A percentile compares a stretch with the other conserved stretches of the same genome.
phyloP scores from a whole-genome alignment of 2,888 invertebrate species.

The Nomada goodeniana region DNA sequence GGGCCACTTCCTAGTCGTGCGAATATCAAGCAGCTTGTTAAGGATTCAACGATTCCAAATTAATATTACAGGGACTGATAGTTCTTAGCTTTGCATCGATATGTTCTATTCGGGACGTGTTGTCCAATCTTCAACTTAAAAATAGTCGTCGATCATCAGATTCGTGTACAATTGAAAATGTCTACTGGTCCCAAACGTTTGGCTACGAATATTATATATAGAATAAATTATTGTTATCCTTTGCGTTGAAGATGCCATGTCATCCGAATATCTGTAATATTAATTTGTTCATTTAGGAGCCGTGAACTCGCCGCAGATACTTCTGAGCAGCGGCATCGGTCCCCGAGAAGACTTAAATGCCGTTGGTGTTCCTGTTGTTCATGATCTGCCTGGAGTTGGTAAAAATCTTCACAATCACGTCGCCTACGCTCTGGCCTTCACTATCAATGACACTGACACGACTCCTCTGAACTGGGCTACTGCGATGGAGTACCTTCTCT shows the following conservation, averaged over 20 bases:
- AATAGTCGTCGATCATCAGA: too few species aligned
- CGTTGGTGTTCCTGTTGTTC: constrained; percentile 88
- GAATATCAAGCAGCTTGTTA: too few species aligned
- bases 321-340: constrained; percentile 95
- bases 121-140: too few species aligned
- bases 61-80: too few species aligned
- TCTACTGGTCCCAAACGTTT: too few species aligned
- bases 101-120: too few species aligned
- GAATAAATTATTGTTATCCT: neutral
- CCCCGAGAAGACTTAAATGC: constrained; percentile 89
- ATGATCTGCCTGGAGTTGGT: constrained; percentile 92
- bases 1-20: too few species aligned
- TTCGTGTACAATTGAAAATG: too few species aligned
- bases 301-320: constrained; percentile 96
- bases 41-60: too few species aligned
- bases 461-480: constrained; percentile 96
- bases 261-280: neutral
- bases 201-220: too few species aligned
- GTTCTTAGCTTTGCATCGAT: too few species aligned
- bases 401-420: constrained; percentile 95
- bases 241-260: neutral
- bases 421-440: constrained; percentile 91
- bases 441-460: constrained; percentile 93
- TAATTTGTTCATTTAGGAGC: constrained; percentile 87
- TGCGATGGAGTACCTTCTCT: constrained; percentile 95